phyloP scores from a whole-genome alignment of 1,140 invertebrate genomes.

The Tenebrio molitor region DNA sequence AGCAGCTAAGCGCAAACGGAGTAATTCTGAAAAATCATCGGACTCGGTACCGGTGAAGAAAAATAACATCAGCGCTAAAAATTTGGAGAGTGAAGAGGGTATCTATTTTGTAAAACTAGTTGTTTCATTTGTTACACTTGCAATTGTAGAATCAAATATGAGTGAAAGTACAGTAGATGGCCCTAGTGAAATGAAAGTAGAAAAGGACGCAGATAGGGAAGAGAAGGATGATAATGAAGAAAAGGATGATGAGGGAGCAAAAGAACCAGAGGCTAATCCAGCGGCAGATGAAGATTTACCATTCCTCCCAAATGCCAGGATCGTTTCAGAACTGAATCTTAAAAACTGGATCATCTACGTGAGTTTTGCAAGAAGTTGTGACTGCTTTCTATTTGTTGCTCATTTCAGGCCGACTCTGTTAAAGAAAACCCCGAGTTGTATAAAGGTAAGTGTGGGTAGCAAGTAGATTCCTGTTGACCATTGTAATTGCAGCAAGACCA shows the following conservation, averaged over 20 bases:
- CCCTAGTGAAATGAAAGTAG: constrained; percentile 26
- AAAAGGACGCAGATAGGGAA: not conserved
- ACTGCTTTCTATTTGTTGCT: not conserved
- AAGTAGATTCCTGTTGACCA: not conserved
- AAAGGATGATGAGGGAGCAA: no score
- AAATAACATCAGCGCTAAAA: not conserved
- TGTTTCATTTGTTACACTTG: no score
- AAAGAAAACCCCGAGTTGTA: constrained; percentile 53
- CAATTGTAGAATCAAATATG: constrained; percentile 31
- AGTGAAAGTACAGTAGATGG: constrained; percentile 37
- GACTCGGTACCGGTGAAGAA: constrained; percentile 4
- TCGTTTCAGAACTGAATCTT: constrained; percentile 54
- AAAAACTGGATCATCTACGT: constrained; percentile 58
- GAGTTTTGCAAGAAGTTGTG: constrained; percentile 45
- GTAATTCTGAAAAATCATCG: constrained; percentile 37
- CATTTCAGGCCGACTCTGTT: constrained; percentile 59
- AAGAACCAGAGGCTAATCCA: not conserved
- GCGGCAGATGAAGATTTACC: constrained; percentile 34
- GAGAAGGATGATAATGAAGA: constrained; percentile 30
- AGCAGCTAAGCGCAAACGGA: constrained; percentile 41
- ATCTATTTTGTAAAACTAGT: no score
- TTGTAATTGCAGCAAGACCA: constrained; percentile 48
- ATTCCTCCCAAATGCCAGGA: constrained; percentile 17
- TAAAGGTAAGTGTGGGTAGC: constrained; percentile 59
- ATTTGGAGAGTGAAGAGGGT: constrained; percentile 33